A percentile compares a stretch with the other conserved stretches of the same genome.
phyloP scores from a whole-genome alignment of 2,888 invertebrate genomes.

The Bedellia somnulentella region DNA sequence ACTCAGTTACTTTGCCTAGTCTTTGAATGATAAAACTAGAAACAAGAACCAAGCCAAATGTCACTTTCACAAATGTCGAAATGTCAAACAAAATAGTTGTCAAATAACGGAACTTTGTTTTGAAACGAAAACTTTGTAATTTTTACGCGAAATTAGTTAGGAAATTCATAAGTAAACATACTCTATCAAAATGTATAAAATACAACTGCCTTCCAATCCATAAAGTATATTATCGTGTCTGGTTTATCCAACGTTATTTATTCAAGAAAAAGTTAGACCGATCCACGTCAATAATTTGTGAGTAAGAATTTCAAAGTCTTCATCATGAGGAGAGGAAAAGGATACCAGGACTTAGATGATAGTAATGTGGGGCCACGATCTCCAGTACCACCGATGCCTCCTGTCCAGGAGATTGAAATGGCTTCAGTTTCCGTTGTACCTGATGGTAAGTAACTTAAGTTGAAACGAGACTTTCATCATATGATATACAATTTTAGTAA shows the following conservation, averaged over 20 bases:
- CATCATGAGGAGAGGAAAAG: constrained; percentile 56
- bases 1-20: no score
- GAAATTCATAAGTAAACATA: no score
- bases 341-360: constrained; percentile 66
- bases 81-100: constrained; percentile 1
- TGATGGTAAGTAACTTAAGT: constrained; percentile 64
- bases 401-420: constrained; percentile 74
- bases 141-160: no score
- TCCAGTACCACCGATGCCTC: constrained; percentile 44
- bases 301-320: neutral
- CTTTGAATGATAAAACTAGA: no score
- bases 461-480: no score
- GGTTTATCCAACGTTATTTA: neutral
- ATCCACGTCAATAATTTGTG: constrained; percentile 30
- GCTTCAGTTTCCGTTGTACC: constrained; percentile 79
- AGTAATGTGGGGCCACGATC: constrained; percentile 27
- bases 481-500: no score
- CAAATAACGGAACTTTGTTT: constrained; percentile 9
- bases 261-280: no score
- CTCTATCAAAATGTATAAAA: no score
- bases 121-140: constrained; percentile 5
- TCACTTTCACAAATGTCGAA: no score
- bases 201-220: no score
- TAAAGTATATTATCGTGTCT: no score
- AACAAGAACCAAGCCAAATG: no score